Evolutionary conservation across 2,797 vertebrate species (phyloP).

Genomic region (Intellagama lesueurii): DNA sequence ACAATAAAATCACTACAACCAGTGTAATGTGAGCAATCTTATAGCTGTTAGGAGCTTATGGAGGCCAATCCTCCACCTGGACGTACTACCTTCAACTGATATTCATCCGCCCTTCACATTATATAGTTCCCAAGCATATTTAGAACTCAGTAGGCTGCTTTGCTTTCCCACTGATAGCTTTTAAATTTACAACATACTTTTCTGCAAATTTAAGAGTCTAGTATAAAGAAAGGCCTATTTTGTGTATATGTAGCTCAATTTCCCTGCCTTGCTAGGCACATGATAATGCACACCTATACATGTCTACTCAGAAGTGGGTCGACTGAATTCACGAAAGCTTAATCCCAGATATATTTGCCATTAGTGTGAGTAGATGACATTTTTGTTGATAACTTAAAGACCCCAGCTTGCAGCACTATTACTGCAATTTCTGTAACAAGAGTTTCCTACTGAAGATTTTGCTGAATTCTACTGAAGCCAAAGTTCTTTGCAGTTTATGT

Average conservation of each 20-base stretch:
- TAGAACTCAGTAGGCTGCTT: not conserved
- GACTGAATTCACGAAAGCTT: not conserved
- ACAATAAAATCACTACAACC: too few species aligned
- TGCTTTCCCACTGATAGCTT: not conserved
- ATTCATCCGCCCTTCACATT: not conserved
- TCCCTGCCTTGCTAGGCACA: not conserved
- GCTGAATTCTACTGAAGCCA: too few species aligned
- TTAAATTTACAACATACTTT: not conserved
- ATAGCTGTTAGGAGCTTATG: too few species aligned
- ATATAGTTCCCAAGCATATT: not conserved
- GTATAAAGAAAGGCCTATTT: not conserved
- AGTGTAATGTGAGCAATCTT: too few species aligned
- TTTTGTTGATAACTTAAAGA: not conserved
- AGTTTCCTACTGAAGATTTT: not conserved
- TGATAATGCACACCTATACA: not conserved
- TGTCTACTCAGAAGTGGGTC: not conserved
- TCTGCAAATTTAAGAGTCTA: not conserved
- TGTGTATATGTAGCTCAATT: not conserved
- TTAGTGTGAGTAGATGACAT: not conserved
- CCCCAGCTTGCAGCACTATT: not conserved
- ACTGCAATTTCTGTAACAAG: not conserved
- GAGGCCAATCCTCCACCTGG: too few species aligned
- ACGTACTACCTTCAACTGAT: not conserved
- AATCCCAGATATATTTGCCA: not conserved
- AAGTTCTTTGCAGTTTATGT: not conserved